Evolutionary conservation across 2,797 vertebrate genomes (phyloP).

Genomic region (Scarus forsteni): DNA sequence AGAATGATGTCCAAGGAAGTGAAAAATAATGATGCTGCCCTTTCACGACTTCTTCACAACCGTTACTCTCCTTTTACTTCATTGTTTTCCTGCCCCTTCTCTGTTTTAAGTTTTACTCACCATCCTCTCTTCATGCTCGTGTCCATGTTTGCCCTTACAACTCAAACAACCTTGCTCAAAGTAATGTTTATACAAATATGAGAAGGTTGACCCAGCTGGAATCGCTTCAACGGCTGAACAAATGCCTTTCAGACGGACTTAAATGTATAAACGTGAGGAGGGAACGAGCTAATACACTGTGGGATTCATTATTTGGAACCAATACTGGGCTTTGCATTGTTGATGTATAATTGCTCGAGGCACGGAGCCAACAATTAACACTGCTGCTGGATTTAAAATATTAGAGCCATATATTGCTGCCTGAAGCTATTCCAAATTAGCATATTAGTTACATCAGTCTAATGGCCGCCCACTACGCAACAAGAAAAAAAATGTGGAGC

Average conservation of each 20-base stretch:
- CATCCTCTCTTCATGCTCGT: not conserved
- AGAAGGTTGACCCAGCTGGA: not conserved
- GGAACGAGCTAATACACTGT: conserved; percentile 17
- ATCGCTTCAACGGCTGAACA: conserved; percentile 1
- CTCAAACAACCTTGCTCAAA: not conserved
- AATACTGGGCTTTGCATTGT: conserved; percentile 14
- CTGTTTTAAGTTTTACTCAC: conserved; percentile 8
- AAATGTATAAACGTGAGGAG: not conserved
- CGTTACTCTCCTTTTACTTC: conserved; percentile 31
- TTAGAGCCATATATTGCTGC: conserved; percentile 19
- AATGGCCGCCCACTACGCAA: conserved; percentile 36
- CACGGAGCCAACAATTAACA: conserved; percentile 37
- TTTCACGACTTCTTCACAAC: conserved; percentile 24
- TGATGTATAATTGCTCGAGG: conserved; percentile 41
- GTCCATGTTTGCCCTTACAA: not conserved
- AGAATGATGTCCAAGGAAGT: conserved; percentile 66
- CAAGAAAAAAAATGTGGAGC: conserved; percentile 42
- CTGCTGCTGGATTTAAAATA: conserved; percentile 52
- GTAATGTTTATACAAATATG: conserved; percentile 3
- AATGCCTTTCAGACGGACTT: conserved; percentile 17
- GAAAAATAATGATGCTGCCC: conserved; percentile 66
- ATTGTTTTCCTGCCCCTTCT: conserved; percentile 32
- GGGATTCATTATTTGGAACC: conserved; percentile 37
- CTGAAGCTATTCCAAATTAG: conserved; percentile 49
- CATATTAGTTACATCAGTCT: conserved; percentile 62